phyloP scores from a whole-genome alignment of 2,797 vertebrate species.

The Microctenopoma stevenorrisi region DNA sequence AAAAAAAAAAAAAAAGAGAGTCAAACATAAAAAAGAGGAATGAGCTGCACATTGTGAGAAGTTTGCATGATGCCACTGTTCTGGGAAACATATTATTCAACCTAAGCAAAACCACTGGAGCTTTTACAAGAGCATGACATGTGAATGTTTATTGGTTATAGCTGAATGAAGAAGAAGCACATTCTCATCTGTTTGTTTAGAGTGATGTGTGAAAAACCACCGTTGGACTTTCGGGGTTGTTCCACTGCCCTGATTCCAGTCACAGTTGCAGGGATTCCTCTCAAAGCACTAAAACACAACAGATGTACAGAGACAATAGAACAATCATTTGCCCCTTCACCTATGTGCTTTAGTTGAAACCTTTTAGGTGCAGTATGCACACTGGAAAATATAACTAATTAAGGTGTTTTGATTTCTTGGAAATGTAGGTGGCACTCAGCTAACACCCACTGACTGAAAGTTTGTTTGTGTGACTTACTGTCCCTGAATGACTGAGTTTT shows the following conservation, averaged over 20 bases:
- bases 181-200: neutral
- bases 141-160: neutral
- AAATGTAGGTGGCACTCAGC: neutral
- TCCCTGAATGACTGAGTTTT: slow-evolving; percentile 19
- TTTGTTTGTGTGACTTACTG: slow-evolving; percentile 15
- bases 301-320: neutral
- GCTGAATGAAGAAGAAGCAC: neutral
- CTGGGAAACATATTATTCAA: slow-evolving; percentile 12
- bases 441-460: slow-evolving; percentile 13
- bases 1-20: slow-evolving; percentile 10
- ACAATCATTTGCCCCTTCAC: neutral
- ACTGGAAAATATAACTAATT: slow-evolving; percentile 12
- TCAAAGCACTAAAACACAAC: neutral
- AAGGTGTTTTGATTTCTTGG: slow-evolving; percentile 20
- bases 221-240: neutral
- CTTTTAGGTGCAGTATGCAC: neutral
- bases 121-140: neutral
- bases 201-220: neutral
- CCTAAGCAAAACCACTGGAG: slow-evolving; percentile 11
- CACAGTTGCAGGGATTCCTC: neutral
- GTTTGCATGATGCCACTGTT: accelerated
- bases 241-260: slow-evolving; percentile 5
- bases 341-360: neutral
- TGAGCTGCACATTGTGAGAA: slow-evolving; percentile 7
- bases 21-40: slow-evolving; percentile 25